A percentile compares a stretch with the other conserved stretches of the same genome.
phyloP scores from a whole-genome alignment of 2,888 invertebrate genomes.

The Synanthedon andrenaeformis region DNA sequence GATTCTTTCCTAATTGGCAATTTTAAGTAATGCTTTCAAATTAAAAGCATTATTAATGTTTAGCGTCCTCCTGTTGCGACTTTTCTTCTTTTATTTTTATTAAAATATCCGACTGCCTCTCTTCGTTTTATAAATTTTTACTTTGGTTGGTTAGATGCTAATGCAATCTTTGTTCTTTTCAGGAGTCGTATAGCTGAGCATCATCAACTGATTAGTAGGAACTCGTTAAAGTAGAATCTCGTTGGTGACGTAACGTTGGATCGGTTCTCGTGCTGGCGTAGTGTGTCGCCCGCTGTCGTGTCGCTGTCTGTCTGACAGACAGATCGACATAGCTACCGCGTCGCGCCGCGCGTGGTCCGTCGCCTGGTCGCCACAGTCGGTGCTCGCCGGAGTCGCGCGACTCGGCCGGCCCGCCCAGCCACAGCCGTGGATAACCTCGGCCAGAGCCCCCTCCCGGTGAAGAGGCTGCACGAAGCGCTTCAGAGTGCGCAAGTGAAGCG shows the following conservation, averaged over 20 bases:
- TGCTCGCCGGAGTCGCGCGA: conserved; percentile 69
- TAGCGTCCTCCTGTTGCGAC: too few species aligned
- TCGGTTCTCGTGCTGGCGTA: conserved; percentile 18
- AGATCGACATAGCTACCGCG: conserved; percentile 10
- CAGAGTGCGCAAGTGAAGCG: conserved; percentile 72
- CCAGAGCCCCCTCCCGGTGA: conserved; percentile 68
- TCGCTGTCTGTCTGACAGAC: conserved; percentile 5
- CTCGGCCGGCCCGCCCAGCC: conserved; percentile 67
- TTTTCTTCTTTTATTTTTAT: too few species aligned
- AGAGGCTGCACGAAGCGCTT: conserved; percentile 73
- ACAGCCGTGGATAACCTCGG: conserved; percentile 71
- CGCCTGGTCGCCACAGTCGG: conserved; percentile 56
- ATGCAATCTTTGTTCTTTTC: background rate
- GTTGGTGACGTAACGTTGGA: background rate
- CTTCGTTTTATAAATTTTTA: too few species aligned
- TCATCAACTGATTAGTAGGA: background rate
- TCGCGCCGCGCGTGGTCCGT: conserved; percentile 28
- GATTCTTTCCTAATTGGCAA: conserved; percentile 31
- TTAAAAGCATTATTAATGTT: too few species aligned
- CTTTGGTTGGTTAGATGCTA: background rate
- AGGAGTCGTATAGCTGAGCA: background rate
- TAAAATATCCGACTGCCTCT: too few species aligned
- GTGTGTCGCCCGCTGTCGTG: conserved; percentile 36
- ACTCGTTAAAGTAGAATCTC: background rate
- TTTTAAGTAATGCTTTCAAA: too few species aligned